Percentiles rank a stretch among this genome's conserved stretches.
These are phyloP conservation scores for Conops quadrifasciatus DNA, from an alignment of 2,888 invertebrate species.

Conservation along the genomic window DNA sequence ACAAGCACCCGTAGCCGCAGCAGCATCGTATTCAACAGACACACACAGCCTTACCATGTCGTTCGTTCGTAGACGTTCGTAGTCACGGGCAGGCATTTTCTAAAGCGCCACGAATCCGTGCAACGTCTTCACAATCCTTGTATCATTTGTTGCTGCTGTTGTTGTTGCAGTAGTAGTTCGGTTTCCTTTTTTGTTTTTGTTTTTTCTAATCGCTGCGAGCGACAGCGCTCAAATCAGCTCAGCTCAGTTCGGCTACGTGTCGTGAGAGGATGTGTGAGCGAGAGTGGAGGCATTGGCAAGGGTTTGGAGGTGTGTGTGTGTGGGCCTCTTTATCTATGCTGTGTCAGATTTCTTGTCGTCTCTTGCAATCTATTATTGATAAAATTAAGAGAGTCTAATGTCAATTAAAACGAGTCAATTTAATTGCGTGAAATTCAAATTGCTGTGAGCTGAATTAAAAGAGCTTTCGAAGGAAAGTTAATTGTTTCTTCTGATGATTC, in stretches of 20 bases:
- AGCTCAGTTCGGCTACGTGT: not conserved
- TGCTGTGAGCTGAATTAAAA: too few relatives aligned
- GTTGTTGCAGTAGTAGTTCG: not conserved
- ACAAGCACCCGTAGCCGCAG: not conserved
- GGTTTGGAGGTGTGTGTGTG: too few relatives aligned
- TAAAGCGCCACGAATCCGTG: not conserved
- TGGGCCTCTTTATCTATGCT: not conserved
- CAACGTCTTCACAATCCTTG: not conserved
- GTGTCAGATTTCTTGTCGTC: constrained; percentile 19
- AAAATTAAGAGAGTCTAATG: constrained; percentile 52
- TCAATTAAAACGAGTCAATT: constrained; percentile 50
- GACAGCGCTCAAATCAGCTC: not conserved
- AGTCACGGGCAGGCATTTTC: not conserved
- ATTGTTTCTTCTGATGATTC: too few relatives aligned
- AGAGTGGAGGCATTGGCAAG: too few relatives aligned
- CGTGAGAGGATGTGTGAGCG: not conserved
- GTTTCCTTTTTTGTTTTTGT: not conserved
- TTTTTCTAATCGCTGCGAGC: not conserved
- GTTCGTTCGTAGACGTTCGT: not conserved
- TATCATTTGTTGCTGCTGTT: not conserved
- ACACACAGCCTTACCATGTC: too few relatives aligned
- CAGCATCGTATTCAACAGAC: not conserved
- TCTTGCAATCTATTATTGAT: constrained; percentile 50
- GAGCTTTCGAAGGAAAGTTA: too few relatives aligned
- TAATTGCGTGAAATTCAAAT: too few relatives aligned